Base-by-base conservation (phyloP, 2,797 vertebrate genomes). In the Gobionotothen gibberifrons region DNA sequence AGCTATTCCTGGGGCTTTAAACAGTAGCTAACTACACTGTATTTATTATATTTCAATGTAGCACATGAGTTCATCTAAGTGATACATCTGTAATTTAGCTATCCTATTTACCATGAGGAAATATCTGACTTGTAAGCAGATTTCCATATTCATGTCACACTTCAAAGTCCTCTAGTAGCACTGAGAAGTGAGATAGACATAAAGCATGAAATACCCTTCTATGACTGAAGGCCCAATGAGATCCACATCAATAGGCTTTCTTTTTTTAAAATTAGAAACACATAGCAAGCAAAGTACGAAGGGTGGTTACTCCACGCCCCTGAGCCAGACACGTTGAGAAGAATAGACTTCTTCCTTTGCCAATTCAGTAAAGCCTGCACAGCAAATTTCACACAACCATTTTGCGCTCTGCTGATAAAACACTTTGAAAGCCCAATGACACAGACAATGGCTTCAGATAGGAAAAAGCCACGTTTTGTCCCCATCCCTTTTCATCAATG, bases 331-430 rank as follows among this genome's bases (percentile, higher is more conserved):
- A 86, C 90, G 81, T 79, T 67, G 73, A 90, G 81, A 93, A 93
- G 88, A 92, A 93, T 82, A 81, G 77, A 86, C 73, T 83, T 79
- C 81, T 81, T 84, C 81, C 55, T 49, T 75, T 79, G 77, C 80
- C 89, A 87, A 80, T 90, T 89, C 80, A 83, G 76, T 72, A 89
- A 91, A 92, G 88, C 83, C 90, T 81, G 85, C 90, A 42, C 90
- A 84, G 88, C 85, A 90, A 88, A 92, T 93, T 93, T 91, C 90
- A 87, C 87, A 89, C 87, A 85, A 76, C 74, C 81, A 76, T 89
- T 92, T 93, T 93, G 90, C 52, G 71, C 85, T 84, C 57, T 79
- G 88, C 89, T 85, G 92, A 93, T 93, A 91, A 93, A 93, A 91
- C 90, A 91, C 86, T 92, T 82, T 86, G 63, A 87, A 90, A 92